Evolutionary conservation across 2,113 vertebrate species (phyloP), one percentile per base, ranked within the genome.

Genomic region (Archocentrus centrarchus): DNA sequence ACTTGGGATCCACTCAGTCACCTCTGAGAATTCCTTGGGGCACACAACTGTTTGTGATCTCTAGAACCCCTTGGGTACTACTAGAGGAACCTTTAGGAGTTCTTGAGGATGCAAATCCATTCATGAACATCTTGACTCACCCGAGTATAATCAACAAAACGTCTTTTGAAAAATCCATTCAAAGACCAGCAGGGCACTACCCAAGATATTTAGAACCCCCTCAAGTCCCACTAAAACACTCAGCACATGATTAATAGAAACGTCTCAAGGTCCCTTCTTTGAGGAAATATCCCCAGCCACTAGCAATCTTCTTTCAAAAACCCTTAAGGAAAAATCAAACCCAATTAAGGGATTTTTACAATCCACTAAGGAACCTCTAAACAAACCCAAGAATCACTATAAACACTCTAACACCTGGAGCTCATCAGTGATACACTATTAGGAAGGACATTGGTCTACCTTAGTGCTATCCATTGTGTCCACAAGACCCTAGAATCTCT

Each of bases 281-380:
- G 66, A 53, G 66, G 66, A 41, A 73, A 73, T n/a, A 6, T 73
- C 47, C 68, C 47, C 27, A 35, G 68, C 47, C 18, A 35, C 44
- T 53, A 53, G 17, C 66, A 53, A 53, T 53, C 68, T 35, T 73
- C 11, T 53, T 55, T 73, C 32, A 47, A 73, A 55, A 73, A 7
- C 68, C 47, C 47, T 73, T n/a, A 55, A 55, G 55, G 47, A 73
- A 73, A 7, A 73, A 73, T 73, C 32, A 73, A 50, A 70, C 20
- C 44, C 41, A 70, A 70, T 70, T 68, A 68, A 47, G 64, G 64
- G 41, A 73, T 55, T 73, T 55, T 18, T 47, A 55, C 47, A 73
- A 35, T 55, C 47, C 68, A 27, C 47, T 73, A 73, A 55, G 47
- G 35, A 55, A 55, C 47, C 53, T 55, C 68, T 73, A 55, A 55